Base-by-base conservation (phyloP, 2,797 vertebrate species). In the Staurois parvus region DNA sequence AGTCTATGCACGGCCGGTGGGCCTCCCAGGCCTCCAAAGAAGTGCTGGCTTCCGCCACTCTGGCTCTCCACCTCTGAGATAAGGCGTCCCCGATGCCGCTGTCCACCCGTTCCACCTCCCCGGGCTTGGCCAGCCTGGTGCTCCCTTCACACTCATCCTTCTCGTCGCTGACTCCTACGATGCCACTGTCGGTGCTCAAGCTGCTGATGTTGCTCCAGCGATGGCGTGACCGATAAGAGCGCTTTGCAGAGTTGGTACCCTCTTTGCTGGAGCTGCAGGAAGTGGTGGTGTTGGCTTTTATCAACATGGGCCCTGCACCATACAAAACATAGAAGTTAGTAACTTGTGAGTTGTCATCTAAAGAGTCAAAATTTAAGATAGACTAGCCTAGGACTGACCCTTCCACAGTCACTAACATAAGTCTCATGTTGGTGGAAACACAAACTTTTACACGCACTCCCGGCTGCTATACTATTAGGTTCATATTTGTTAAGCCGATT, bases 141-240 rank as follows among this genome's bases (percentile, higher is more conserved):
- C 59, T 68, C 72, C 93, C 92, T 73, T 94, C 95, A 26, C 78
- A 66, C 10, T 96, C 95, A 0, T 97, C 96, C 0, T 91, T 94
- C 84, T 96, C 95, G 11, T 97, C 96, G 0, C 93, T 95, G 83
- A 97, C 91, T 0, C 96, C 96, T 8, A 97, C 96, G 7, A 98
- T 96, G 0, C 97, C 97, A 0, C 97, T 98, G 95, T 97, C 97
- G 0, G 95, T 95, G 40, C 97, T 98, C 88, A 97, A 92, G 89
- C 96, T 97, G 94, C 97, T 98, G 89, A 97, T 92, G 4, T 96
- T 97, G 91, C 97, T 97, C 97, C 97, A 98, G 73, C 96, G 97
- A 74, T 95, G 96, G 67, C 96, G 96, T 34, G 95, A 94, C 0
- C 91, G 91, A 8, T 93, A 93, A 3, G 90, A 93, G 79, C 93